A percentile compares a stretch with the other conserved stretches of the same genome.
Conservation (phyloP, 2,113 vertebrate genomes). For the Echinops telfairi region DNA sequence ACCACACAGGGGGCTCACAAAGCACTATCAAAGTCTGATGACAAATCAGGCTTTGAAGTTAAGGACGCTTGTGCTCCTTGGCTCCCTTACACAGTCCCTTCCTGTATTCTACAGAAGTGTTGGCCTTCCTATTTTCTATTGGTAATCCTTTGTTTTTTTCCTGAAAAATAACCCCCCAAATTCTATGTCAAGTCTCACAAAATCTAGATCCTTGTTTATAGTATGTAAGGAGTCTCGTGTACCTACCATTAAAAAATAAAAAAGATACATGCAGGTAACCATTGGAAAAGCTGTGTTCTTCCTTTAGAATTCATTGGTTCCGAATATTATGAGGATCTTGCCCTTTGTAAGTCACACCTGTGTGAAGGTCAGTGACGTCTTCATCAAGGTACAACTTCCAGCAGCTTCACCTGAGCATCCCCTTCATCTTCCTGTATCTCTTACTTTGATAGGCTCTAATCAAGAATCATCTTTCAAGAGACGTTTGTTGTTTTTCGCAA, state of each 20-base stretch:
- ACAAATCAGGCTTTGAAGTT: not conserved
- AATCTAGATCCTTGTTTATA: not conserved
- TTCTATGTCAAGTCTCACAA: not conserved
- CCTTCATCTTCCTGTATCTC: not conserved
- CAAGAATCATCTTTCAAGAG: not conserved
- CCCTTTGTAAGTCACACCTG: not conserved
- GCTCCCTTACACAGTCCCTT: not conserved
- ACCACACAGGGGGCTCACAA: not conserved
- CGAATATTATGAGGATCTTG: no score
- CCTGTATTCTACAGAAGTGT: not conserved
- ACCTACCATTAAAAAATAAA: no score
- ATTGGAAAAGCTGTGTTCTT: not conserved
- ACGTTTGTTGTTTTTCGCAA: not conserved
- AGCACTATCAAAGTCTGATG: not conserved
- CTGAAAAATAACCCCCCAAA: not conserved
- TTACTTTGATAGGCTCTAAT: not conserved
- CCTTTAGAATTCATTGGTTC: not conserved
- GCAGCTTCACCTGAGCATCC: not conserved
- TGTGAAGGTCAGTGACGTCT: not conserved
- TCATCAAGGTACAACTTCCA: not conserved
- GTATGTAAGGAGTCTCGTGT: not conserved
- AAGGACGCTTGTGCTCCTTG: not conserved
- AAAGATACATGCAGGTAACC: not conserved
- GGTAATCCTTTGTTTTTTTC: not conserved
- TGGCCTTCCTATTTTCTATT: not conserved